A percentile compares a stretch with the other conserved stretches of the same genome.
These are phyloP conservation scores for Zingel zingel DNA, from an alignment of 2,113 vertebrate genomes.

Conservation along the genomic window DNA sequence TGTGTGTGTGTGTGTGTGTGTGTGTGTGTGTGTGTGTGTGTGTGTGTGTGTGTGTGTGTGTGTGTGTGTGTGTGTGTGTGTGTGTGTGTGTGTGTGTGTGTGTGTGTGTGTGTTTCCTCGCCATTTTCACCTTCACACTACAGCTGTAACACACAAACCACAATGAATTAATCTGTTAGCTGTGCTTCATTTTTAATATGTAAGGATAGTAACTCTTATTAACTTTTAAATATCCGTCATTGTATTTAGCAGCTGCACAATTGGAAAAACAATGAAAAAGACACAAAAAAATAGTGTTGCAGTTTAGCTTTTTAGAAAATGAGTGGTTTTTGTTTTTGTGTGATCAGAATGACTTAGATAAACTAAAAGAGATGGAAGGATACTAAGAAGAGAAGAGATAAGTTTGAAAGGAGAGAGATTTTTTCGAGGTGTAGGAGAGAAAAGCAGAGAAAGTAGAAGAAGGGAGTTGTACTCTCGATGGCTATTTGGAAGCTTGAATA, in stretches of 20 bases:
- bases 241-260: slow-evolving; percentile 46
- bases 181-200: slow-evolving; percentile 35
- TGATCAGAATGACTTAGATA: background rate
- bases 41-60: slow-evolving; percentile 11
- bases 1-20: slow-evolving; percentile 11
- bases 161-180: slow-evolving; percentile 2
- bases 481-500: background rate
- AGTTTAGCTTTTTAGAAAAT: slow-evolving; percentile 46
- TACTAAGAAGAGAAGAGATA: background rate
- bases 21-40: slow-evolving; percentile 29
- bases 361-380: slow-evolving; percentile 6
- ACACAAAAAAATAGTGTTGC: slow-evolving; percentile 66
- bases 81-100: slow-evolving; percentile 29
- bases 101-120: slow-evolving; percentile 4
- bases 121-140: slow-evolving; percentile 50
- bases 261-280: slow-evolving; percentile 44
- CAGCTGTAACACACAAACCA: slow-evolving; percentile 43
- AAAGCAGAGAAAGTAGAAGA: background rate
- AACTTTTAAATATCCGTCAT: background rate
- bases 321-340: background rate
- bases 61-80: slow-evolving; percentile 24
- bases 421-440: background rate
- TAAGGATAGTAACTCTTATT: background rate
- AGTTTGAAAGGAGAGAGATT: background rate
- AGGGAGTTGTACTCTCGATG: background rate